phyloP scores from a whole-genome alignment of 1,140 invertebrate genomes.

The Hypothenemus hampei region DNA sequence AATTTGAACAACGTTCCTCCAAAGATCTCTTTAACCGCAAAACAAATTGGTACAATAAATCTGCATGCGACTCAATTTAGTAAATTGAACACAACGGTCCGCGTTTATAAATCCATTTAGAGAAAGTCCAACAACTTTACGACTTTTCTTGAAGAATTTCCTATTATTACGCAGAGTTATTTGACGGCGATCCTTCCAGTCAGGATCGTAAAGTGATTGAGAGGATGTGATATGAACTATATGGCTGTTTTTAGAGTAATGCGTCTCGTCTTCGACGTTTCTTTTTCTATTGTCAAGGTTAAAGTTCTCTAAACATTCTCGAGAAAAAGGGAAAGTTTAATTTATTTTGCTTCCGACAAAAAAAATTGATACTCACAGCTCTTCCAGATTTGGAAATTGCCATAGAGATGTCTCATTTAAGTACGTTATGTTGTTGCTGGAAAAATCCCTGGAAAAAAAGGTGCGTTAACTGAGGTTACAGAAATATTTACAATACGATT shows the following conservation, averaged over 20 bases:
- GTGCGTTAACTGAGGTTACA: too few species aligned
- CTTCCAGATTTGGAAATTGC: conserved; percentile 43
- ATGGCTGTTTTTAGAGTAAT: conserved; percentile 29
- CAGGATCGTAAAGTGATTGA: conserved; percentile 30
- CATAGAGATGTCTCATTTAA: conserved; percentile 38
- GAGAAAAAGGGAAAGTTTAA: background rate
- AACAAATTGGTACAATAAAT: background rate
- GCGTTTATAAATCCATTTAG: conserved; percentile 9
- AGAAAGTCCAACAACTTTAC: conserved; percentile 4
- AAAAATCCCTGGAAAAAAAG: conserved; percentile 39
- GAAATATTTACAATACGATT: too few species aligned
- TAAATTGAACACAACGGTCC: background rate
- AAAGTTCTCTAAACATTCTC: conserved; percentile 17
- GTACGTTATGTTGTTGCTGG: conserved; percentile 40
- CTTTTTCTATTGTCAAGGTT: conserved; percentile 22
- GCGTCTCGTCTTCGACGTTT: conserved; percentile 32
- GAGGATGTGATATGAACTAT: conserved; percentile 24
- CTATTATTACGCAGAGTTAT: conserved; percentile 18
- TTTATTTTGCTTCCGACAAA: background rate
- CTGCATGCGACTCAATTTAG: conserved; percentile 7
- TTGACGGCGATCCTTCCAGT: conserved; percentile 14
- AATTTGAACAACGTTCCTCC: too few species aligned
- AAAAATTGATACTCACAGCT: conserved; percentile 46
- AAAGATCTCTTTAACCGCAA: too few species aligned
- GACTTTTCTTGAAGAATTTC: conserved; percentile 8